Conservation (phyloP, 2,888 invertebrate genomes). For the Shargacucullia verbasci region DNA sequence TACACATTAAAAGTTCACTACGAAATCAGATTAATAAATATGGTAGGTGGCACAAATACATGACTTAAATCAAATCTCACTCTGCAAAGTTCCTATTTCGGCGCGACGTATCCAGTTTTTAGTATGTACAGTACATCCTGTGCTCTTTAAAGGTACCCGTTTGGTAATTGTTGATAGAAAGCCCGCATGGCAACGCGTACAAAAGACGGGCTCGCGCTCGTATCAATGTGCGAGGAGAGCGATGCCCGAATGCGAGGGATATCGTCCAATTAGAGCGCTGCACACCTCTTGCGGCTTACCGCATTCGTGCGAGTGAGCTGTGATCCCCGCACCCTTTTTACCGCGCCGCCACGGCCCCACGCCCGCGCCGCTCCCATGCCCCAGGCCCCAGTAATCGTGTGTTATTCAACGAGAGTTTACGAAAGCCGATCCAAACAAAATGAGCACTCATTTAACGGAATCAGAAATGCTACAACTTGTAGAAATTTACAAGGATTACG, state of each 20-base stretch:
- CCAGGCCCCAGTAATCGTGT: conserved; percentile 13
- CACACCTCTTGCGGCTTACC: conserved; percentile 30
- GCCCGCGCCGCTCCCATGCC: no score
- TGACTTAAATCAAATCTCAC: no score
- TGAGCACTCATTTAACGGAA: conserved; percentile 45
- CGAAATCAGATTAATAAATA: no score
- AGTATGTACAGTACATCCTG: no score
- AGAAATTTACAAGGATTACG: conserved; percentile 44
- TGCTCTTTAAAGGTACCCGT: no score
- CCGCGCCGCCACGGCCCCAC: neutral
- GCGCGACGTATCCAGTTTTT: no score
- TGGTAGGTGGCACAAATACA: no score
- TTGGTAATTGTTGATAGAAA: neutral
- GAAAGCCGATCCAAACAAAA: conserved; percentile 19
- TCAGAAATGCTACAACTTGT: conserved; percentile 47
- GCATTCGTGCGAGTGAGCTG: conserved; percentile 12
- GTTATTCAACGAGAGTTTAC: conserved; percentile 6
- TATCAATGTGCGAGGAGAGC: conserved; percentile 16
- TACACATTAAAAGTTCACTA: no score
- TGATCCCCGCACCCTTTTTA: conserved; percentile 5
- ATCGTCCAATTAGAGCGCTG: conserved; percentile 30
- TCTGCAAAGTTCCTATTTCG: no score
- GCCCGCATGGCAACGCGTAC: neutral
- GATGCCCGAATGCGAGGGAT: conserved; percentile 40
- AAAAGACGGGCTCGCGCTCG: neutral